A percentile compares a stretch with the other conserved stretches of the same genome.
Conservation (phyloP, 2,113 vertebrate genomes). For the Callopanchax toddi region DNA sequence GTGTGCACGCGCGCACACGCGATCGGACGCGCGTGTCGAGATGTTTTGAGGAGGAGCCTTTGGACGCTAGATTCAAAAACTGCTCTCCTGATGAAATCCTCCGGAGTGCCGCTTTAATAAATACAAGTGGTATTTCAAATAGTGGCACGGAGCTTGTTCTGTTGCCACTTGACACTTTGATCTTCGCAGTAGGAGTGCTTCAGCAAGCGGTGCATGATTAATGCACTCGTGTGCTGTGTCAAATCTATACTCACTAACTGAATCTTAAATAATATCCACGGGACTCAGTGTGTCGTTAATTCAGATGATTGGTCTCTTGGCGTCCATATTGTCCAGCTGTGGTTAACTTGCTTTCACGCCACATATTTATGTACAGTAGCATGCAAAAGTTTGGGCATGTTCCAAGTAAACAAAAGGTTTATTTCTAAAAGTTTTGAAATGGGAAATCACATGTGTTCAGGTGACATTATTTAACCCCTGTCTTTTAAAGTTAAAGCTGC, state of each 20-base stretch:
- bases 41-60: too few relatives aligned
- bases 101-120: too few relatives aligned
- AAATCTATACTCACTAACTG: conserved; percentile 40
- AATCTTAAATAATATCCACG: conserved; percentile 23
- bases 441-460: too few relatives aligned
- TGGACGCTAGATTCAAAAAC: too few relatives aligned
- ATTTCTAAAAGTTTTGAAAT: too few relatives aligned
- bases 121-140: not conserved
- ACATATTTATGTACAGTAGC: not conserved
- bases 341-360: conserved; percentile 7
- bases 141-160: not conserved
- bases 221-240: conserved; percentile 6
- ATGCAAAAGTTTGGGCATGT: not conserved
- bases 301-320: conserved; percentile 18
- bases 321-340: conserved; percentile 3
- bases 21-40: too few relatives aligned
- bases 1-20: too few relatives aligned
- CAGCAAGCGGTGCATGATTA: conserved; percentile 14
- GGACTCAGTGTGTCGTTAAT: conserved; percentile 6
- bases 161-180: not conserved
- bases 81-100: too few relatives aligned
- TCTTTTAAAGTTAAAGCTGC: too few relatives aligned
- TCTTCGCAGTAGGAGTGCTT: not conserved
- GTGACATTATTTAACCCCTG: too few relatives aligned
- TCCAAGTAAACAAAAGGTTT: too few relatives aligned